phyloP scores from a whole-genome alignment of 2,888 invertebrate species.

The Cordilura impudica region DNA sequence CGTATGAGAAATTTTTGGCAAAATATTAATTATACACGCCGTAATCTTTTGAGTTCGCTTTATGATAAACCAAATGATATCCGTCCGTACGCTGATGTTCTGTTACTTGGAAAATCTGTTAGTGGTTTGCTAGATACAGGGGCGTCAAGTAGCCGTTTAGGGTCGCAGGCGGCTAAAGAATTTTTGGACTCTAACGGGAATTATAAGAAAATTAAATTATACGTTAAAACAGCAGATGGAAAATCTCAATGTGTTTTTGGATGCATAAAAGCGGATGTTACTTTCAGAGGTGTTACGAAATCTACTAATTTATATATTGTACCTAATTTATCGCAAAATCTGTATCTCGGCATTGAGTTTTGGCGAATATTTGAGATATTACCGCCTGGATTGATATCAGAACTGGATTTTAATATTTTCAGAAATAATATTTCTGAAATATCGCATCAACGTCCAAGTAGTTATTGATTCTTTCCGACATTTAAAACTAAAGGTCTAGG shows the following conservation, averaged over 20 bases:
- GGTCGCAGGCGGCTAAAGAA: too few species aligned
- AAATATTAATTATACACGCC: neutral
- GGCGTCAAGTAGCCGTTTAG: slow-evolving; percentile 1
- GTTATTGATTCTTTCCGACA: too few species aligned
- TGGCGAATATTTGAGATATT: slow-evolving; percentile 44
- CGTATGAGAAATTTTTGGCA: slow-evolving; percentile 23
- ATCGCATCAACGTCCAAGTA: too few species aligned
- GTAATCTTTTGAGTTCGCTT: neutral
- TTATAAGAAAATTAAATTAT: neutral
- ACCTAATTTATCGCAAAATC: too few species aligned
- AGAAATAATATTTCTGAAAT: too few species aligned
- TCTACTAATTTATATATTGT: too few species aligned
- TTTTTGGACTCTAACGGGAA: too few species aligned
- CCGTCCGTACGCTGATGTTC: slow-evolving; percentile 1
- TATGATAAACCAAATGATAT: slow-evolving; percentile 28
- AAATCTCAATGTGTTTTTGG: slow-evolving; percentile 30
- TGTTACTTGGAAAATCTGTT: neutral
- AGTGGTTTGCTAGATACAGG: slow-evolving; percentile 41
- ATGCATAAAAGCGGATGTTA: neutral
- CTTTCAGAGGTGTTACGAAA: neutral
- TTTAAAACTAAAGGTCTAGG: neutral
- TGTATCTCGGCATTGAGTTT: too few species aligned
- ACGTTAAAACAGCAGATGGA: slow-evolving; percentile 42
- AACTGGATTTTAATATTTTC: too few species aligned
- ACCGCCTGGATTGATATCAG: slow-evolving; percentile 11